Conservation (phyloP, 2,797 vertebrate species). For the Hydrocynus forskahlii region DNA sequence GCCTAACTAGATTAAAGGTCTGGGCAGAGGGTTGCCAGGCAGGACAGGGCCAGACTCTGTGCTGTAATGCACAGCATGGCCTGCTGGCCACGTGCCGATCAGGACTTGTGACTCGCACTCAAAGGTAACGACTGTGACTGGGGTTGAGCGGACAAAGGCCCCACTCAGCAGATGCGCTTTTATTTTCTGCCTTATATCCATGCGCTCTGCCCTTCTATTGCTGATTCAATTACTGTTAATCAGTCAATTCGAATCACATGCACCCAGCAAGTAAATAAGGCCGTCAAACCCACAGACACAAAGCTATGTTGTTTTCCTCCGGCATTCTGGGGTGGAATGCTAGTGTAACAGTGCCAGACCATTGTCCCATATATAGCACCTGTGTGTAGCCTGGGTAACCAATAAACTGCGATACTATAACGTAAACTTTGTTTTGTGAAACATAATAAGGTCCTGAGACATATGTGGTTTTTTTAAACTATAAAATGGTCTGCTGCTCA, state of each 20-base stretch:
- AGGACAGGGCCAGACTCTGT: constrained; percentile 52
- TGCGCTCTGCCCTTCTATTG: constrained; percentile 59
- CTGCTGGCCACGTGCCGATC: constrained; percentile 57
- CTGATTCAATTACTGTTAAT: constrained; percentile 81
- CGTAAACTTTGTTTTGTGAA: background rate
- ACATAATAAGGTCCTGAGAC: background rate
- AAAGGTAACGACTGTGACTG: constrained; percentile 61
- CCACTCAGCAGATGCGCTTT: constrained; percentile 72
- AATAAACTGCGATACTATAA: background rate
- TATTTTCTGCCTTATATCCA: constrained; percentile 72
- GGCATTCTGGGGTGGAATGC: constrained; percentile 51
- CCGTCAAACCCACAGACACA: constrained; percentile 49
- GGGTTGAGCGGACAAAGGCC: constrained; percentile 47
- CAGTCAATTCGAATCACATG: constrained; percentile 82
- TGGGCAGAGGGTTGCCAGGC: constrained; percentile 46
- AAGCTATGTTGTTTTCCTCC: constrained; percentile 56
- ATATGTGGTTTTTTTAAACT: background rate
- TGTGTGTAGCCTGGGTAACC: constrained; percentile 4
- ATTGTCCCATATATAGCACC: constrained; percentile 54
- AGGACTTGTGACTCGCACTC: constrained; percentile 71
- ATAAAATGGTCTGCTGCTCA: constrained; percentile 38
- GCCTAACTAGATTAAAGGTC: constrained; percentile 56
- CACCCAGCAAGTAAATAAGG: constrained; percentile 65
- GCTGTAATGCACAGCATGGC: constrained; percentile 32
- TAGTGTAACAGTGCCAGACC: constrained; percentile 16